A percentile compares a stretch with the other conserved stretches of the same genome.
Evolutionary conservation across 1,140 invertebrate genomes (phyloP).

Genomic region (Platyscapa corneri): DNA sequence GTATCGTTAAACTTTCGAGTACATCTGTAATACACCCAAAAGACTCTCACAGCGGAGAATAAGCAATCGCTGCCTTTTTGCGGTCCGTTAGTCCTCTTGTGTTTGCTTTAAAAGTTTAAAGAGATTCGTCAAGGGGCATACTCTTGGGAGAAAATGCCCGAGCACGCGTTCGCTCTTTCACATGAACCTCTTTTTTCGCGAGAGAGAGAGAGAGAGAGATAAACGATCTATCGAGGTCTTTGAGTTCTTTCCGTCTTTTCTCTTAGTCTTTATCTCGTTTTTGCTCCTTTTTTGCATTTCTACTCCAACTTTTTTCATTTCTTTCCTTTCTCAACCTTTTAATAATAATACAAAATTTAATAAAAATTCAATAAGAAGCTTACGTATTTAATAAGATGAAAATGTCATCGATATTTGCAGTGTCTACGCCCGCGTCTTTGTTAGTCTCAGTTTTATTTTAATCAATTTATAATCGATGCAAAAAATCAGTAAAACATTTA

Average conservation of each 20-base stretch:
- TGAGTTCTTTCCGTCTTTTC: not conserved
- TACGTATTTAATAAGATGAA: too few relatives aligned
- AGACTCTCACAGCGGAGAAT: conserved; percentile 1
- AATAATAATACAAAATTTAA: too few relatives aligned
- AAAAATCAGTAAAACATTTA: too few relatives aligned
- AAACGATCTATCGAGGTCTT: not conserved
- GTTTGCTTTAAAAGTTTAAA: conserved; percentile 48
- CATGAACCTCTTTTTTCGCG: not conserved
- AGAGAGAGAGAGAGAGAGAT: not conserved
- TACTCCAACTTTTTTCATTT: too few relatives aligned
- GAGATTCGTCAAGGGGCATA: conserved; percentile 2
- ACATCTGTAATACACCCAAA: conserved; percentile 45
- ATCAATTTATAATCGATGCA: too few relatives aligned
- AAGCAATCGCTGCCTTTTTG: conserved; percentile 26
- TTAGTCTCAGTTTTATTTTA: too few relatives aligned
- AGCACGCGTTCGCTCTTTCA: not conserved
- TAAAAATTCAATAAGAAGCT: too few relatives aligned
- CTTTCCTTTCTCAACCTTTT: too few relatives aligned
- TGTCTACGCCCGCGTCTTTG: too few relatives aligned
- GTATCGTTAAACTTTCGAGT: conserved; percentile 37
- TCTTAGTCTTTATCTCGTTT: not conserved
- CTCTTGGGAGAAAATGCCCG: conserved; percentile 2
- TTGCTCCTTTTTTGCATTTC: not conserved
- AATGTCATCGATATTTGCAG: too few relatives aligned
- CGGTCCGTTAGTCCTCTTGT: not conserved